A percentile compares a stretch with the other conserved stretches of the same genome.
These are phyloP conservation scores for Drosophila meridionalis DNA, from an alignment of 2,888 invertebrate genomes.

Conservation along the genomic window DNA sequence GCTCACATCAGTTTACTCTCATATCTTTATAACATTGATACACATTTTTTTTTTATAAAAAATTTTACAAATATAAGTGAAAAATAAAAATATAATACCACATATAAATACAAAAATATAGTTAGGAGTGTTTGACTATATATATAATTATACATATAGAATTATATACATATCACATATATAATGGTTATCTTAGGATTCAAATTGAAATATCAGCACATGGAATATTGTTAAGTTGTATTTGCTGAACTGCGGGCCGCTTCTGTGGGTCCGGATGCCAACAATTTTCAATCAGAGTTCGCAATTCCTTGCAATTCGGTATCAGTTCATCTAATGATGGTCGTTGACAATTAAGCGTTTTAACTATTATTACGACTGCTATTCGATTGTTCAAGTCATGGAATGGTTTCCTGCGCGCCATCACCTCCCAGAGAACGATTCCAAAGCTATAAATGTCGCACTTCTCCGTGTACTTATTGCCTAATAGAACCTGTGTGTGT, in stretches of 20 bases:
- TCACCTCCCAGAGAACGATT: conserved; percentile 29
- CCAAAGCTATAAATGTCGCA: conserved; percentile 36
- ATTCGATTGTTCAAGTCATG: not conserved
- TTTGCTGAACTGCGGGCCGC: not conserved
- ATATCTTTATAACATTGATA: no score
- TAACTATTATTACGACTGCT: fast-evolving
- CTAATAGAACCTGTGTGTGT: not conserved
- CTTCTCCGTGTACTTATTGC: conserved; percentile 1
- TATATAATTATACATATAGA: no score
- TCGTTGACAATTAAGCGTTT: not conserved
- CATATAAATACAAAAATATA: no score
- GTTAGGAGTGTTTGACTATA: no score
- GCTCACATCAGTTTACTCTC: no score
- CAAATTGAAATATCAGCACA: not conserved
- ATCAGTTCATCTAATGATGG: not conserved
- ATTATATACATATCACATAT: no score
- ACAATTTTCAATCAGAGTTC: conserved; percentile 8
- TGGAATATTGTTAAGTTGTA: not conserved
- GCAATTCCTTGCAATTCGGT: not conserved
- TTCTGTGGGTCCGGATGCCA: not conserved
- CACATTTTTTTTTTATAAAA: no score
- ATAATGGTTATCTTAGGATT: no score
- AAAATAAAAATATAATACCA: no score
- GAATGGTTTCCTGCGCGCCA: conserved; percentile 14
- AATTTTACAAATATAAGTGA: no score